These are phyloP conservation scores for Vicugna pacos DNA, from an alignment of 2,113 vertebrate species.

Conservation along the genomic window DNA sequence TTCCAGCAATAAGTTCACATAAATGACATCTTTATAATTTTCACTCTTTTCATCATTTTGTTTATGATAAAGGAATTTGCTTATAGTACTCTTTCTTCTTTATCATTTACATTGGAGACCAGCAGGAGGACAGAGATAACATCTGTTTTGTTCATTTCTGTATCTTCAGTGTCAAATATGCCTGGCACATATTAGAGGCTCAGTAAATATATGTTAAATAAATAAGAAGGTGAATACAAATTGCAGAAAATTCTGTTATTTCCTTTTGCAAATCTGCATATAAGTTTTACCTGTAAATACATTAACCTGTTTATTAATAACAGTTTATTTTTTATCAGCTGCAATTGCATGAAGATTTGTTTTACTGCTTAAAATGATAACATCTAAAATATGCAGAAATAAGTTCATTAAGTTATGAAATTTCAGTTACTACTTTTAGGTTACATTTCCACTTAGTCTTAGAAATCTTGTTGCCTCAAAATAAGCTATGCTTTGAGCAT, in stretches of 20 bases:
- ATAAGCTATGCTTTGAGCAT: neutral
- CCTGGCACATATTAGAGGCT: neutral
- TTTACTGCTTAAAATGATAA: conserved; percentile 23
- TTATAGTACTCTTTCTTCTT: neutral
- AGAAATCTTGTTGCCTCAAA: neutral
- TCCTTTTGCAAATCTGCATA: neutral
- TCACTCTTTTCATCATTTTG: conserved; percentile 62
- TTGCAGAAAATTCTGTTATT: neutral
- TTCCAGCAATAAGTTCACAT: conserved; percentile 73
- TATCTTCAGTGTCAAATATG: neutral
- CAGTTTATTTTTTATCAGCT: neutral
- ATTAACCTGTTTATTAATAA: neutral
- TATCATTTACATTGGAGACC: neutral
- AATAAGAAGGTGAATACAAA: neutral
- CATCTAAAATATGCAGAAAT: conserved; percentile 13
- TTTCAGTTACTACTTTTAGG: neutral
- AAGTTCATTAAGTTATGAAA: neutral
- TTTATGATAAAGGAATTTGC: conserved; percentile 67
- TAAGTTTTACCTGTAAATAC: neutral
- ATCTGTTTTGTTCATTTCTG: neutral
- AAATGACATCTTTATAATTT: conserved; percentile 71
- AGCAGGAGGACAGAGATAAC: neutral
- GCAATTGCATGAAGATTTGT: neutral
- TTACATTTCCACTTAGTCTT: neutral
- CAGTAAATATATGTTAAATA: neutral